These are phyloP conservation scores for Phainopepla nitens DNA, from an alignment of 2,113 vertebrate genomes.

Conservation along the genomic window DNA sequence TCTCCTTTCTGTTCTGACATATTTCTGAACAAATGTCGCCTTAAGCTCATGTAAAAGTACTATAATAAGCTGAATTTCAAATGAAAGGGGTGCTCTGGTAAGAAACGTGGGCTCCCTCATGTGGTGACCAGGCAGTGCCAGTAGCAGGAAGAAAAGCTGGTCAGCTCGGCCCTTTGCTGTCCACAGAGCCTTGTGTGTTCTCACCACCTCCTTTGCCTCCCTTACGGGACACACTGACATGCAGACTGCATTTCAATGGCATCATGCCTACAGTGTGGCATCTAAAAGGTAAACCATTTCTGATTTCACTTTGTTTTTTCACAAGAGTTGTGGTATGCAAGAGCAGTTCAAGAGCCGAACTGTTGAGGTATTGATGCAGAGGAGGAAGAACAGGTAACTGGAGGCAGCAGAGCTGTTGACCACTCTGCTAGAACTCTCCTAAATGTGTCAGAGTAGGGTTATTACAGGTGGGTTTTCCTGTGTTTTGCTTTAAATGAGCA, in stretches of 20 bases:
- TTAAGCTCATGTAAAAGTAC: background rate
- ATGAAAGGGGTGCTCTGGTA: background rate
- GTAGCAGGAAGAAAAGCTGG: background rate
- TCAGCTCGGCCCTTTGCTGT: background rate
- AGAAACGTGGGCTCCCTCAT: background rate
- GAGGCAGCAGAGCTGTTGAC: background rate
- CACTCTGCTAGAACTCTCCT: background rate
- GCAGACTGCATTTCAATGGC: background rate
- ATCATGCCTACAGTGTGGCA: background rate
- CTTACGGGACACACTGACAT: fast-evolving
- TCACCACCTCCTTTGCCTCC: background rate
- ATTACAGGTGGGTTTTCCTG: background rate
- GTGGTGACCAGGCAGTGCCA: background rate
- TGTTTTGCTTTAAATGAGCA: background rate
- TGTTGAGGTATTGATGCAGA: background rate
- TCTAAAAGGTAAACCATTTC: background rate
- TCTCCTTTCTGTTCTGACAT: background rate
- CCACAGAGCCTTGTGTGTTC: background rate
- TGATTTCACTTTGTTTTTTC: background rate
- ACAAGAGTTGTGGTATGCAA: background rate
- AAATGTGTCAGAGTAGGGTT: background rate
- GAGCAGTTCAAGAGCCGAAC: background rate
- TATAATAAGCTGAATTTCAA: background rate
- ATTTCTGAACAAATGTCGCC: background rate
- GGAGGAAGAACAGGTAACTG: background rate